These are phyloP conservation scores for Musca vetustissima DNA, from an alignment of 1,140 invertebrate species.

Conservation along the genomic window DNA sequence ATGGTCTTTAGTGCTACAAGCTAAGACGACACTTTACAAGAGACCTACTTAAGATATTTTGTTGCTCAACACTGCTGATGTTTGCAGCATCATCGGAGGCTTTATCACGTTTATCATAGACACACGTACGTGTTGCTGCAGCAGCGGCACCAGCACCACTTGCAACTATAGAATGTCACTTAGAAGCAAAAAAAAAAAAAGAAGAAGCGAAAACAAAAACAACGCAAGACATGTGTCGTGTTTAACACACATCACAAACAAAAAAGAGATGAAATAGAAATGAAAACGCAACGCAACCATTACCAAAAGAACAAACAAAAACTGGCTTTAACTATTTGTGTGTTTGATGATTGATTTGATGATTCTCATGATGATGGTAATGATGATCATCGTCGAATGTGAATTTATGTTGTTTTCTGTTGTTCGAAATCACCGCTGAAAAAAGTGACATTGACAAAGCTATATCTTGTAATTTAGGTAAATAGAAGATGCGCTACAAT, in stretches of 20 bases:
- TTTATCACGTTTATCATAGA: slow-evolving; percentile 3
- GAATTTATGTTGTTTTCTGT: background rate
- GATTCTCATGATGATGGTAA: background rate
- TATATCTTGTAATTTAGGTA: background rate
- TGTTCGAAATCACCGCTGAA: background rate
- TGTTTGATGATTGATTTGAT: slow-evolving; percentile 18
- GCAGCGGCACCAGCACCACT: background rate
- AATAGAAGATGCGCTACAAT: no score
- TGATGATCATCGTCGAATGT: background rate
- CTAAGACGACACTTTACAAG: slow-evolving; percentile 27
- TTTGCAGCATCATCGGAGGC: background rate
- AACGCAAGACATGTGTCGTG: background rate
- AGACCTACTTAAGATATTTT: slow-evolving; percentile 28
- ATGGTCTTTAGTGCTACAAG: slow-evolving; percentile 7
- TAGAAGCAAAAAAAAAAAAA: no score
- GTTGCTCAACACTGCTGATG: background rate
- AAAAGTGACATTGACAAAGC: background rate
- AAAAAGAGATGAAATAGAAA: slow-evolving; percentile 7
- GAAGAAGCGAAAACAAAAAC: no score
- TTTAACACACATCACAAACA: slow-evolving; percentile 10
- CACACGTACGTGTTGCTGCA: background rate
- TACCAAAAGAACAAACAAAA: background rate
- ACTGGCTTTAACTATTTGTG: background rate
- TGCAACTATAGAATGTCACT: slow-evolving; percentile 8
- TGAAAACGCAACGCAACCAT: background rate